phyloP scores from a whole-genome alignment of 2,113 vertebrate species.

The Nesoenas mayeri region DNA sequence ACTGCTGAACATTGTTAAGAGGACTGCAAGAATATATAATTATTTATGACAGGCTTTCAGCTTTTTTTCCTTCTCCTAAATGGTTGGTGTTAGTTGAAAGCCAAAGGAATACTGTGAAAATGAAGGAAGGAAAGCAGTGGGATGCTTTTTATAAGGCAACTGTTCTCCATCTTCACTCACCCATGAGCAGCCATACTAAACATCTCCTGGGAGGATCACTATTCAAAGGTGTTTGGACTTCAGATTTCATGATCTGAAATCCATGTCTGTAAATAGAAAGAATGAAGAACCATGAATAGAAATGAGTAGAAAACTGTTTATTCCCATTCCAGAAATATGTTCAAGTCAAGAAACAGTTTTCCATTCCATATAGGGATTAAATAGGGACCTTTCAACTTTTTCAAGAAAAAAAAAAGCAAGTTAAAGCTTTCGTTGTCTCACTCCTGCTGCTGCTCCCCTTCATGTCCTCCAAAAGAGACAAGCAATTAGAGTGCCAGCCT shows the following conservation, averaged over 20 bases:
- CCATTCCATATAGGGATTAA: conserved; percentile 22
- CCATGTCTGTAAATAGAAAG: not conserved
- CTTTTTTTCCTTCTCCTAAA: conserved; percentile 40
- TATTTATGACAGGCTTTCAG: conserved; percentile 56
- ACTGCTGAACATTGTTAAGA: conserved; percentile 34
- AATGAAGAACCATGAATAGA: not conserved
- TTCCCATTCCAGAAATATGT: conserved; percentile 7
- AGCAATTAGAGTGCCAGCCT: not conserved
- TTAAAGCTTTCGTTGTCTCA: not conserved
- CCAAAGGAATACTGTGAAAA: conserved; percentile 53
- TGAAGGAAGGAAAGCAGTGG: not conserved
- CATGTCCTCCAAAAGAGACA: not conserved
- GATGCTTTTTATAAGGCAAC: not conserved
- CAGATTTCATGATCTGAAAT: not conserved
- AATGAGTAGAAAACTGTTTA: not conserved
- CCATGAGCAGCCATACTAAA: not conserved
- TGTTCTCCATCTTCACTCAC: not conserved
- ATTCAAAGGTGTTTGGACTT: conserved; percentile 4
- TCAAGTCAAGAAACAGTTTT: not conserved
- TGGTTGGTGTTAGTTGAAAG: conserved; percentile 34
- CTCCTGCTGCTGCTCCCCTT: not conserved
- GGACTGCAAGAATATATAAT: conserved; percentile 36
- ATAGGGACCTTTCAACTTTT: not conserved
- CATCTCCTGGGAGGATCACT: not conserved
- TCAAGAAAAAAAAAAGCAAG: not conserved